Base-by-base conservation (phyloP, 2,888 invertebrate species). In the Polyploca ridens region DNA sequence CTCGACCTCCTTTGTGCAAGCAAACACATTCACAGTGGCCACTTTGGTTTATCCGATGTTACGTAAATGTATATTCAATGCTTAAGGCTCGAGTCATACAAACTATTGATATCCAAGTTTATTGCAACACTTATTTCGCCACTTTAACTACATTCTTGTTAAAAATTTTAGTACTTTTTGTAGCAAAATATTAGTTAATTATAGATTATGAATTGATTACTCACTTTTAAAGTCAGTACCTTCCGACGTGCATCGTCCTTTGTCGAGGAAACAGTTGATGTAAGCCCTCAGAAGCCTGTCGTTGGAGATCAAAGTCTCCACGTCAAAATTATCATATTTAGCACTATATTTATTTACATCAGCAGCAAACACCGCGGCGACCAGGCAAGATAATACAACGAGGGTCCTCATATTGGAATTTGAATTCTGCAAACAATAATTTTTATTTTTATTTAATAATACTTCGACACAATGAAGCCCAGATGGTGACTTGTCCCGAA, bases 141-240 rank as follows among this genome's bases (percentile, higher is more conserved):
- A 35, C 35, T 35, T 35, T 35, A 3, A 7, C 35, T 35, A 35
- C 35, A 35, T 35, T 35, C 35, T 35, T 35, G 33, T 35, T 35
- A 35, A 67, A 73, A 67, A 27, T 27, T 27, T 27, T 27, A 27
- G 1, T 27, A 27, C 27, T 27, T 27, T 27, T 27, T 27, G 27
- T 27, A 27, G 27, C 27, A 27, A 27, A 41, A 41, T 41, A 13
- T 11, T 3, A 41, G 5, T 33, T 33, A 33, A 5, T 5, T 33
- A 33, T 33, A 33, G 3, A 5, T 33, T 33, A 33, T 33, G 3
- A 6, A 35, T 3, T 35, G n/a, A 41, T 19, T 13, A 94, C 95
- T 95, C 90, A 97, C 97, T 95, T 94, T 96, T 97, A 38, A 97
- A 94, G 87, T 96, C 96, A 64, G 95, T 89, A 76, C 95, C 97